Base-by-base conservation (phyloP, 2,888 invertebrate genomes). In the Agonopterix heracliana region DNA sequence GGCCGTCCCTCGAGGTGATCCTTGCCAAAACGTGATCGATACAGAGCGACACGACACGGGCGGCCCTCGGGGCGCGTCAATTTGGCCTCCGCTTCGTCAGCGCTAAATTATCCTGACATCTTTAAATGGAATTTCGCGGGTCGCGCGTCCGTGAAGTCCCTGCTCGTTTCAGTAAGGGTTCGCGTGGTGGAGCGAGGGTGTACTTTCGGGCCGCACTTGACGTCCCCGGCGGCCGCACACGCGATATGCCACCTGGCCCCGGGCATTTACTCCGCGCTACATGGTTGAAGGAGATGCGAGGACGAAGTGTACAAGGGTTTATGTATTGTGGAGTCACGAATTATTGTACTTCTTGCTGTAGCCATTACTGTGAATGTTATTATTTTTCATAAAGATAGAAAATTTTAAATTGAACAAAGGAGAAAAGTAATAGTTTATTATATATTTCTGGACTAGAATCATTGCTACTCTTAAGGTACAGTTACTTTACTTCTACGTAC, bases 81-180 rank as follows among this genome's bases (percentile, higher is more conserved):
- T 84, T 85, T 78, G 78, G 80, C 78, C 81, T 74, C 63, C 72
- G 79, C 77, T 74, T 81, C 83, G 84, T 85, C 87, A 86, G 86
- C 84, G 81, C 79, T 81, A 84, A 87, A 87, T 85, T 86, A 84
- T 84, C 83, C 80, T 77, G 84, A 85, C 87, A 78, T 86, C 86
- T 87, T 86, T 84, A 86, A 87, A 85, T 86, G 86, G 86, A 84
- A 82, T 83, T 82, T 78, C 84, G 85, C 85, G 86, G 75, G 74
- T 73, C 74, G 72, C 71, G 73, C 74, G 82, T 73, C 75, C 81
- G 67, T 51, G 57, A 68, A 70, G 71, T 69, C 74, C 76, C 71
- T 68, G 66, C 66, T 67, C 74, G 74, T 67, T 68, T 69, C 65
- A 56, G 63, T 70, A 64, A 70, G 68, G 71, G 70, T 69, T 66